Conservation (phyloP, 2,888 invertebrate species). For the Aphidius colemani region DNA sequence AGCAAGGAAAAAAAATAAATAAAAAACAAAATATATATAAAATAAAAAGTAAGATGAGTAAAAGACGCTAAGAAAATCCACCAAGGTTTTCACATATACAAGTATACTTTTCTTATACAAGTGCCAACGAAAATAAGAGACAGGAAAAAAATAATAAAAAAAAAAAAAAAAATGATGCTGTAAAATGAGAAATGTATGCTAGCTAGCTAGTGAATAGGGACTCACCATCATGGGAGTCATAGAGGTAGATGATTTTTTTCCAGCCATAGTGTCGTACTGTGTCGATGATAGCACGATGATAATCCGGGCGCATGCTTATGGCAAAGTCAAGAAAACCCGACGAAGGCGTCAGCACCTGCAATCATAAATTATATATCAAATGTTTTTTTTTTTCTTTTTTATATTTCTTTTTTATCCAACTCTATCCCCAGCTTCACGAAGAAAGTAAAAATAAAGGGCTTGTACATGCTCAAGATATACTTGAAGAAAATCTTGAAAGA, state of each 20-base stretch:
- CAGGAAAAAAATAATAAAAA: not conserved
- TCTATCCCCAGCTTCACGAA: too few relatives aligned
- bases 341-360: conserved; percentile 81
- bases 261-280: conserved; percentile 91
- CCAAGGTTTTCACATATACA: too few relatives aligned
- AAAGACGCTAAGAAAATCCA: too few relatives aligned
- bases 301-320: conserved; percentile 93
- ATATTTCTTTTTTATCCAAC: too few relatives aligned
- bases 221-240: conserved; percentile 90
- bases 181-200: conserved; percentile 53
- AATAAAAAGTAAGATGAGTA: too few relatives aligned
- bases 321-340: conserved; percentile 89
- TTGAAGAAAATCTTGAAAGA: too few relatives aligned
- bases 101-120: too few relatives aligned
- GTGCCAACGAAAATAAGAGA: not conserved
- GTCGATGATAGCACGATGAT: conserved; percentile 93
- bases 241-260: conserved; percentile 87
- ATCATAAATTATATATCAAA: conserved; percentile 28
- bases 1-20: too few relatives aligned
- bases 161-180: conserved; percentile 30
- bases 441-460: too few relatives aligned
- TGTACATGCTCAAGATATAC: too few relatives aligned
- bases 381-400: conserved; percentile 1
- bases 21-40: conserved; percentile 37
- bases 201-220: conserved; percentile 41